Conservation (phyloP, 2,797 vertebrate species). For the Phoebastria nigripes region DNA sequence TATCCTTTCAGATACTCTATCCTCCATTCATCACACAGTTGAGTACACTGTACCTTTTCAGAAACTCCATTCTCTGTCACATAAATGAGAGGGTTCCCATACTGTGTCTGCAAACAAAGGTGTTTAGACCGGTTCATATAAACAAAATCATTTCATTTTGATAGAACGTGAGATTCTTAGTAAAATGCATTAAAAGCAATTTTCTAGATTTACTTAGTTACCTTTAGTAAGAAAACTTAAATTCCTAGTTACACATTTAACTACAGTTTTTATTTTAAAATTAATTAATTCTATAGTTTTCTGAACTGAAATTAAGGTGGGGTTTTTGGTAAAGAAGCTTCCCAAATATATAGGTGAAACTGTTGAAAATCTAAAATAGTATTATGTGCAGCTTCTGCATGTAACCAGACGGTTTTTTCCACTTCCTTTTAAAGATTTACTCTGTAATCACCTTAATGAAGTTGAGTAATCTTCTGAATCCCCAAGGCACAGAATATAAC, state of each 20-base stretch:
- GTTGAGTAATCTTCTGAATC: conserved; percentile 89
- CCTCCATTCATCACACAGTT: conserved; percentile 92
- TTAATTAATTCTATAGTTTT: not conserved
- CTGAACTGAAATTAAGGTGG: not conserved
- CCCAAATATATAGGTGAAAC: not conserved
- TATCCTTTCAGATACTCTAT: conserved; percentile 90
- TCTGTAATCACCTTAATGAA: conserved; percentile 86
- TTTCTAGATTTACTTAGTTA: not conserved
- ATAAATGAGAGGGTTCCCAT: conserved; percentile 87
- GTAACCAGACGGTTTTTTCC: not conserved
- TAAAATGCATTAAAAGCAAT: not conserved
- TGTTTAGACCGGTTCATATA: not conserved
- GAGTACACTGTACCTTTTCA: conserved; percentile 83
- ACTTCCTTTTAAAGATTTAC: not conserved
- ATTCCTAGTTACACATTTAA: not conserved
- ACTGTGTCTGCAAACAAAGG: conserved; percentile 82
- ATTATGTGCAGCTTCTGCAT: not conserved
- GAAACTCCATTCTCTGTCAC: conserved; percentile 93
- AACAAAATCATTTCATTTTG: not conserved
- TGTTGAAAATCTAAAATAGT: not conserved
- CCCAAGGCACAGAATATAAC: conserved; percentile 92
- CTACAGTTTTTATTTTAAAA: not conserved
- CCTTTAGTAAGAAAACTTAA: not conserved
- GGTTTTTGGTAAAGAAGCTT: not conserved
- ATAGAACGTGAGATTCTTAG: not conserved